These are phyloP conservation scores for Netelia inedita DNA, from an alignment of 2,888 invertebrate species.

Conservation along the genomic window DNA sequence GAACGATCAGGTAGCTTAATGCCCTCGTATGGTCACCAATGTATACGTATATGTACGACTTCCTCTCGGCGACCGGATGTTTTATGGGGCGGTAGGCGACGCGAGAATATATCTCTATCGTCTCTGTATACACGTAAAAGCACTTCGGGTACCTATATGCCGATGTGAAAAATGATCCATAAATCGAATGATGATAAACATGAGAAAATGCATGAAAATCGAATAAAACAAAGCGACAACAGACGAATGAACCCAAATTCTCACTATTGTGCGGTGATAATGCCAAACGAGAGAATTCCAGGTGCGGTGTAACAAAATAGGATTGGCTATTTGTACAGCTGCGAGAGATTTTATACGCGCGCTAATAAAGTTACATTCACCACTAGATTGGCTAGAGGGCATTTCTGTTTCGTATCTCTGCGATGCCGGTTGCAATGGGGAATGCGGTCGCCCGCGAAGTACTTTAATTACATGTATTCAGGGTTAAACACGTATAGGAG, in stretches of 20 bases:
- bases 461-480: constrained; percentile 48
- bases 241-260: not conserved
- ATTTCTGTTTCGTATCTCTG: constrained; percentile 1
- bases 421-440: constrained; percentile 23
- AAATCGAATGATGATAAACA: not conserved
- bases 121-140: not conserved
- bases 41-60: no score
- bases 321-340: constrained; percentile 13
- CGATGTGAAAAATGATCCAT: constrained; percentile 8
- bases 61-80: not conserved
- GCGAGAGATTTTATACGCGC: constrained; percentile 29
- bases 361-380: constrained; percentile 47
- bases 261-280: not conserved
- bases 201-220: not conserved
- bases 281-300: not conserved
- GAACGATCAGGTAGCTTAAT: no score
- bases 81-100: constrained; percentile 11
- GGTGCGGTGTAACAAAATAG: not conserved
- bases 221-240: constrained; percentile 1
- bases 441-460: constrained; percentile 37
- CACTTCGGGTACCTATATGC: not conserved
- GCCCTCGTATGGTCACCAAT: no score
- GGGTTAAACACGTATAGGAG: constrained; percentile 18
- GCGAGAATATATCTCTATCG: not conserved
- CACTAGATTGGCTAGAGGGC: constrained; percentile 25